These are phyloP conservation scores for Xylota sylvarum DNA, from an alignment of 2,888 invertebrate genomes.

Conservation along the genomic window DNA sequence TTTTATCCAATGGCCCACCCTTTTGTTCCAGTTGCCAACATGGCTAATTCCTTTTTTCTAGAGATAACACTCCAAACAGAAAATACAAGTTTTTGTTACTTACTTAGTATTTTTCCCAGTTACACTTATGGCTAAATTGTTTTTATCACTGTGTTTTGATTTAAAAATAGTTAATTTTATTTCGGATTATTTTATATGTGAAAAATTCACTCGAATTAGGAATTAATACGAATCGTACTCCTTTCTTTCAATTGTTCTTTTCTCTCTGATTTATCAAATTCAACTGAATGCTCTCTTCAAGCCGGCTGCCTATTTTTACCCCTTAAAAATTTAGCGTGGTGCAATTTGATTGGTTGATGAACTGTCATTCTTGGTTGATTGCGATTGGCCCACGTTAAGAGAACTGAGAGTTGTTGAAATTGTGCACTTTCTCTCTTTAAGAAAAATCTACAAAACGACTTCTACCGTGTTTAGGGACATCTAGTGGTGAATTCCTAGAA, in stretches of 20 bases:
- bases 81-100: slow-evolving; percentile 33
- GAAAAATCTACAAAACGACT: slow-evolving; percentile 18
- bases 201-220: slow-evolving; percentile 77
- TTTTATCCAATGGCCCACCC: neutral
- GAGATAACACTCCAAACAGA: slow-evolving; percentile 16
- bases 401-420: slow-evolving; percentile 17
- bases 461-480: slow-evolving; percentile 26
- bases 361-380: slow-evolving; percentile 79
- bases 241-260: slow-evolving; percentile 71
- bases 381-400: slow-evolving; percentile 82
- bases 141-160: slow-evolving; percentile 40
- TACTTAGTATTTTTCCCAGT: slow-evolving; percentile 38
- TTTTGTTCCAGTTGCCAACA: slow-evolving; percentile 42
- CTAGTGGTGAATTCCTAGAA: neutral
- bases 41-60: slow-evolving; percentile 27
- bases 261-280: slow-evolving; percentile 81
- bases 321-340: slow-evolving; percentile 79
- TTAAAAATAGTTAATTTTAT: slow-evolving; percentile 51
- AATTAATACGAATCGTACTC: slow-evolving; percentile 66
- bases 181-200: slow-evolving; percentile 52
- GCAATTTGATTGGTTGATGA: slow-evolving; percentile 79
- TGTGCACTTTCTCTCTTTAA: slow-evolving; percentile 66
- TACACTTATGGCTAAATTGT: slow-evolving; percentile 26
- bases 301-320: slow-evolving; percentile 82
- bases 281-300: slow-evolving; percentile 82